Base-by-base conservation (phyloP, 2,797 vertebrate genomes). In the Pristis pectinata region DNA sequence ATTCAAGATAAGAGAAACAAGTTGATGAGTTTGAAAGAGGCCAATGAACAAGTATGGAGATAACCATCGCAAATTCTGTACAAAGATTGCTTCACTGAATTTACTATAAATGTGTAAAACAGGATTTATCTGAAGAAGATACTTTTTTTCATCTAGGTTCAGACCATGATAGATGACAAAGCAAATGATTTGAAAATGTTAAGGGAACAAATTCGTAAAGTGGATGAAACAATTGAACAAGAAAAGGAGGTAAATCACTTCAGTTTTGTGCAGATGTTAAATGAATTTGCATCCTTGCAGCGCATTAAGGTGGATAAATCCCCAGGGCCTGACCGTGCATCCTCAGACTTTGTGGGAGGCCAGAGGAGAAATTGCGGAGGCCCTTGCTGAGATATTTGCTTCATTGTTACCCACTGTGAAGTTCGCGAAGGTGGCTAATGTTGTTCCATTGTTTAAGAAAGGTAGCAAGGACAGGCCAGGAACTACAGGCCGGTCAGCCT, bases 21-120 rank as follows among this genome's bases (percentile, higher is more conserved):
- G 95, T 98, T 98, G 95, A 97, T 99, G 95, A 97, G 96, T 93
- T 96, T 98, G 95, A 98, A 98, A 87, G 98, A 98, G 95, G 97
- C 98, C 77, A 96, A 96, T 94, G 99, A 99, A 96, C 99, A 99
- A 97, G 99, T 99, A 95, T 56, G 70, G 49, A 49, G 27, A 93
- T 67, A n/a, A 37, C 93, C 37, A 27, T 11, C 70, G 64, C 30
- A 53, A 49, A 74, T 93, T 30, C 13, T 37, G 30, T n/a, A n/a
- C n/a, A n/a, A n/a, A n/a, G n/a, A n/a, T n/a, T n/a, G n/a, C n/a
- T n/a, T n/a, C n/a, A n/a, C 17, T 92, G 2, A 7, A 70, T n/a
- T 3, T 93, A 30, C 49, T 17, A 0, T 41, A 6, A n/a, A 67
- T 64, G 1, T 67, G 19, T 91, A 22, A 64, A 91, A 22, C 5